Percentiles rank a stretch among this genome's conserved stretches.
Conservation (phyloP, 2,113 vertebrate genomes). For the Tricholaema leucomelas region DNA sequence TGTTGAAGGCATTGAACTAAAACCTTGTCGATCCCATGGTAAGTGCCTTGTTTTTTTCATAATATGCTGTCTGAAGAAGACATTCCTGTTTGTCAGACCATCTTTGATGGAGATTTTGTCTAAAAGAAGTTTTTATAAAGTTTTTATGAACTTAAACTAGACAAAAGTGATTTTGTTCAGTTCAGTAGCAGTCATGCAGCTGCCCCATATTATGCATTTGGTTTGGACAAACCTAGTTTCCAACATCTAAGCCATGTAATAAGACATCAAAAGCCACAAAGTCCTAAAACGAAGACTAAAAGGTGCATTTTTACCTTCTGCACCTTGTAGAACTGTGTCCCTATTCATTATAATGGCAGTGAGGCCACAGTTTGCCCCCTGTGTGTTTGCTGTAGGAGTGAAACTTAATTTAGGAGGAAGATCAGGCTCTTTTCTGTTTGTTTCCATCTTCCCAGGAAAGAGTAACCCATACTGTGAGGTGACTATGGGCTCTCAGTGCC, state of each 20-base stretch:
- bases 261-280: background rate
- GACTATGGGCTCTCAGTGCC: constrained; percentile 98
- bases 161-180: background rate
- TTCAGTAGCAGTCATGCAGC: background rate
- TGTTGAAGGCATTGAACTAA: constrained; percentile 96
- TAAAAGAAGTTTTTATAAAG: background rate
- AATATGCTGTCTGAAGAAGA: background rate
- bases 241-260: background rate
- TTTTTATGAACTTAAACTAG: background rate
- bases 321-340: background rate
- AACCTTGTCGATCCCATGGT: constrained; percentile 97
- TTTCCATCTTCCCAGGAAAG: constrained; percentile 81
- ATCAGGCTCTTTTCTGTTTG: background rate
- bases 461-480: constrained; percentile 99
- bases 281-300: background rate
- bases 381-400: background rate
- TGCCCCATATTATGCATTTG: background rate
- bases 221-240: background rate
- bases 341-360: background rate
- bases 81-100: background rate
- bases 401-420: background rate
- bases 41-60: background rate
- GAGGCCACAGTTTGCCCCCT: background rate
- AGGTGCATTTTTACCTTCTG: background rate
- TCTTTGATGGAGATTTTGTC: background rate